Base-by-base conservation (phyloP, 2,797 vertebrate species). In the Spinibarbus caldwelli region DNA sequence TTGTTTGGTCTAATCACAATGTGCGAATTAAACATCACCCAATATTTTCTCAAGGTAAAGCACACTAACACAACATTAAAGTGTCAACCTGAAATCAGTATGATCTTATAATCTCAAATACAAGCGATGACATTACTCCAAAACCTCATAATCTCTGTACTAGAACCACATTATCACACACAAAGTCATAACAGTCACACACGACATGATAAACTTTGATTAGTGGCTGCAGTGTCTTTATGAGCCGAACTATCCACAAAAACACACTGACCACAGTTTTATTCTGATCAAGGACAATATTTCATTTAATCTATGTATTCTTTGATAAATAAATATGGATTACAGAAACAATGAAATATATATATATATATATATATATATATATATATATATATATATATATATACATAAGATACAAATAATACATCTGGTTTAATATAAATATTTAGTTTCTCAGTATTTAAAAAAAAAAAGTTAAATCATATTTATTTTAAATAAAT, bases 171-270 rank as follows among this genome's bases (percentile, higher is more conserved):
- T 31, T 64, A 83, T 83, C 80, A 83, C 26, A 73, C 36, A 73
- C 68, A 62, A 57, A 73, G 76, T 47, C 78, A 83, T 43, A 75
- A 83, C 85, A 83, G 47, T 49, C 83, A 57, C 75, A 85, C 62
- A 68, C 71, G 4, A 5, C 52, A 52, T 78, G 43, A 67, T 54
- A 79, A 68, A 78, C 62, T 26, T 17, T 34, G 31, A 34, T 34
- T 68, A 68, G 45, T 70, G 47, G 17, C 82, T 41, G 31, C 62
- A 43, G n/a, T n/a, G 81, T n/a, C 31, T 64, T 66, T 10, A 31
- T 38, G 17, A 84, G 54, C 21, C 8, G 43, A 45, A 31, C 29
- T 62, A 11, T 62, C 11, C 62, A 9, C 14, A 36, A 75, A 83
- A 75, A 47, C 4, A 49, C 23, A 47, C 45, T 29, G 43, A 83